These are phyloP conservation scores for Carettochelys insculpta DNA, from an alignment of 2,113 vertebrate species.

Conservation along the genomic window DNA sequence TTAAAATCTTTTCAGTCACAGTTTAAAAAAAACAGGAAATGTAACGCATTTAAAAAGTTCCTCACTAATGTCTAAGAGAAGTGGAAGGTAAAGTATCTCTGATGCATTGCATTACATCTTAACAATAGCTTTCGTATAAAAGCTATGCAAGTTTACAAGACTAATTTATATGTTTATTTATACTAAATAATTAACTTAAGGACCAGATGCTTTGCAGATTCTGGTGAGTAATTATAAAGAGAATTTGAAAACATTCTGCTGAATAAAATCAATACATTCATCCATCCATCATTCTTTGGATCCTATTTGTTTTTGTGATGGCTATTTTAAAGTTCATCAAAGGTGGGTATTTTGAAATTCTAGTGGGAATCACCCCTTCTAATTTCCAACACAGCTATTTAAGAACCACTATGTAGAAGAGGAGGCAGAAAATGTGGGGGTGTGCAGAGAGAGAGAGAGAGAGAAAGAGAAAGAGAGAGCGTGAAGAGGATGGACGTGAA, in stretches of 20 bases:
- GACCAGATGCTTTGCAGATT: not conserved
- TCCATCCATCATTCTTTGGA: not conserved
- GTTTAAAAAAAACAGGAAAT: conserved; percentile 44
- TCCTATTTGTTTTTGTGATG: not conserved
- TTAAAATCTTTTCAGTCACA: conserved; percentile 58
- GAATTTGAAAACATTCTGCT: not conserved
- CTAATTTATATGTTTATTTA: conserved; percentile 60
- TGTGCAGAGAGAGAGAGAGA: too few relatives aligned
- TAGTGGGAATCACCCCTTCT: not conserved
- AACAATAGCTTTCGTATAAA: conserved; percentile 42
- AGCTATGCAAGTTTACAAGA: conserved; percentile 23
- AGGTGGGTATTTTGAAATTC: not conserved
- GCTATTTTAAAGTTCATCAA: not conserved
- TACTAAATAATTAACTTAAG: conserved; percentile 66
- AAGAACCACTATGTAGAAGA: not conserved
- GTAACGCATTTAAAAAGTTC: conserved; percentile 45
- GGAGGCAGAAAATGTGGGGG: not conserved
- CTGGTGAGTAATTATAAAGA: not conserved
- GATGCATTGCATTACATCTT: conserved; percentile 54
- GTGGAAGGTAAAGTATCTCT: conserved; percentile 54
- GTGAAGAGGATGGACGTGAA: not conserved
- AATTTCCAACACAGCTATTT: not conserved
- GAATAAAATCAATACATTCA: not conserved
- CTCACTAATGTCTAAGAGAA: conserved; percentile 49
- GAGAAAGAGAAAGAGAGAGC: too few relatives aligned